Conservation (phyloP, 2,797 vertebrate species). For the Novumbra hubbsi region DNA sequence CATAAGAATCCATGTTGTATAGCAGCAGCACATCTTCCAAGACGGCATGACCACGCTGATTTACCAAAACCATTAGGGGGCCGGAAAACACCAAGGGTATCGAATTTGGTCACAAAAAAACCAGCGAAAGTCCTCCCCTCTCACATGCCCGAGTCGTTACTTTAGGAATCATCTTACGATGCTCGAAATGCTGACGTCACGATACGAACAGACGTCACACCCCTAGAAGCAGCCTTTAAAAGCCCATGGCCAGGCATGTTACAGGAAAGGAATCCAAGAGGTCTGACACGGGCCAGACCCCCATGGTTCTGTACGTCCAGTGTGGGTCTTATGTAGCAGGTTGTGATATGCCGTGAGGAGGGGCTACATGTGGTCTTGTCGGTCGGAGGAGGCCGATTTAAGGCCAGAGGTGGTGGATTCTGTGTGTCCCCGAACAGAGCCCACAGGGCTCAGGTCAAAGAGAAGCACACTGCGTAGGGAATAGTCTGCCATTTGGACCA, state of each 20-base stretch:
- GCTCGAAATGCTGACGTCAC: not conserved
- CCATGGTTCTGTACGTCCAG: not conserved
- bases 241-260: constrained; percentile 6
- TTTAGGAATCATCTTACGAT: not conserved
- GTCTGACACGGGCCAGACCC: not conserved
- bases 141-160: not conserved
- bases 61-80: constrained; percentile 9
- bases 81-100: constrained; percentile 22
- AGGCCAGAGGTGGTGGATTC: not conserved
- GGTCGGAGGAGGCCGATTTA: not conserved
- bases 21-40: constrained; percentile 19
- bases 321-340: not conserved
- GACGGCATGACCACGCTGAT: constrained; percentile 21
- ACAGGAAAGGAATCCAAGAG: not conserved
- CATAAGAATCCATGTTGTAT: constrained; percentile 1
- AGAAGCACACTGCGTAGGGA: not conserved
- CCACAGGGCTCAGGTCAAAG: not conserved
- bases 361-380: not conserved
- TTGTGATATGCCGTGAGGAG: not conserved
- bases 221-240: constrained; percentile 13
- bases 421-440: not conserved
- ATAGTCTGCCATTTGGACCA: not conserved
- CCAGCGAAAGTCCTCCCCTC: not conserved
- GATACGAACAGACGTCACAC: not conserved
- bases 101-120: not conserved